Base-by-base conservation (phyloP, 2,888 invertebrate species). In the Caenorhabditis sp. region DNA sequence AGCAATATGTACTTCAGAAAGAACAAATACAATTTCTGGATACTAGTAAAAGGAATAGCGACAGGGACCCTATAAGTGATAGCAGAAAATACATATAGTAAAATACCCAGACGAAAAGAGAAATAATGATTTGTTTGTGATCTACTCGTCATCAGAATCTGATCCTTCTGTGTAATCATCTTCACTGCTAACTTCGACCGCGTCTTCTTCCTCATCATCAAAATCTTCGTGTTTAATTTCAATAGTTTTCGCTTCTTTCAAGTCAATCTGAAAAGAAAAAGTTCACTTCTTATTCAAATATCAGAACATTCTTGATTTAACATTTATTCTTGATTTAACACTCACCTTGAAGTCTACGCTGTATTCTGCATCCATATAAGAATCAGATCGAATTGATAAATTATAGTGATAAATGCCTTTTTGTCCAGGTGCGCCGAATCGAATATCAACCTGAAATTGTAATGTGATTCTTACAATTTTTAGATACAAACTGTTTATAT, bases 351-450 rank as follows among this genome's bases (percentile, higher is more conserved):
- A 93, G 89, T 95, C 95, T 87, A 94, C 93, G 85, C 93, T 92
- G 89, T 95, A 95, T 90, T 99, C 97, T 91, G 95, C 94, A 77
- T 97, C 97, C 83, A 97, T 90, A 89, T 97, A 99, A 5, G 97
- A 97, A 90, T 99, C 99, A 49, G 95, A 95, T 83, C 95, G 91
- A 77, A 99, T 91, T 87, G 94, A 93, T 81, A 99, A 94, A 58
- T 94, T 86, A 65, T 81, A 86, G 20, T 78, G 70, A 90, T 95
- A 97, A 67, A 93, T 91, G 65, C 95, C 95, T 70, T 94, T 93
- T 92, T 94, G 94, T 84, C 92, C 91, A 63, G 99, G 99, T 78
- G 99, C 99, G 2, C 95, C 94, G 89, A 99, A 97, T 88, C 95
- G 93, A 80, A 99, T 91, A 89, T 95, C 94, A 81, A 90, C 85